These are phyloP conservation scores for Morus bassanus DNA, from an alignment of 2,797 vertebrate species.

Conservation along the genomic window DNA sequence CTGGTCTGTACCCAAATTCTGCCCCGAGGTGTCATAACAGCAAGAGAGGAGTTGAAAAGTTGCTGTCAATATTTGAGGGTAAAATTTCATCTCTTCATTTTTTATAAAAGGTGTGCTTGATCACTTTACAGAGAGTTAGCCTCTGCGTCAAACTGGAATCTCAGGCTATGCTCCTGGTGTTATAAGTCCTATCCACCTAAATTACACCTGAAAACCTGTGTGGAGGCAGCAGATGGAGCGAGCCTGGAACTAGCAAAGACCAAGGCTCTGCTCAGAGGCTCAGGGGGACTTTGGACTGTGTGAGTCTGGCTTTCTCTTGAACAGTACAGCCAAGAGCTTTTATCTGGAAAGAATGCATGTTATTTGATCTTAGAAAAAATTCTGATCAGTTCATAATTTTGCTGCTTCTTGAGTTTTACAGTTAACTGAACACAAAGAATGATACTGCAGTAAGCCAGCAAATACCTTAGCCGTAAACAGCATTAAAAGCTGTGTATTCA, in stretches of 20 bases:
- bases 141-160: neutral
- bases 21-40: neutral
- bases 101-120: neutral
- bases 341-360: neutral
- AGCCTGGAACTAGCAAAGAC: neutral
- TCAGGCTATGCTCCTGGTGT: neutral
- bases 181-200: neutral
- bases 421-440: slow-evolving; percentile 3
- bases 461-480: neutral
- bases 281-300: neutral
- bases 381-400: neutral
- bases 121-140: neutral
- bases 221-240: neutral
- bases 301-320: neutral
- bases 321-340: neutral
- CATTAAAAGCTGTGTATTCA: neutral
- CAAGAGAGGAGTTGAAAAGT: neutral
- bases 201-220: neutral
- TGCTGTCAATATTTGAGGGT: neutral
- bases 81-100: neutral
- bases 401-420: neutral
- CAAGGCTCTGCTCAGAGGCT: neutral
- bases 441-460: neutral
- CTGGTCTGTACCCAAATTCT: neutral
- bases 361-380: neutral